Base-by-base conservation (phyloP, 2,888 invertebrate species). In the Caenorhabditis macrosperma region DNA sequence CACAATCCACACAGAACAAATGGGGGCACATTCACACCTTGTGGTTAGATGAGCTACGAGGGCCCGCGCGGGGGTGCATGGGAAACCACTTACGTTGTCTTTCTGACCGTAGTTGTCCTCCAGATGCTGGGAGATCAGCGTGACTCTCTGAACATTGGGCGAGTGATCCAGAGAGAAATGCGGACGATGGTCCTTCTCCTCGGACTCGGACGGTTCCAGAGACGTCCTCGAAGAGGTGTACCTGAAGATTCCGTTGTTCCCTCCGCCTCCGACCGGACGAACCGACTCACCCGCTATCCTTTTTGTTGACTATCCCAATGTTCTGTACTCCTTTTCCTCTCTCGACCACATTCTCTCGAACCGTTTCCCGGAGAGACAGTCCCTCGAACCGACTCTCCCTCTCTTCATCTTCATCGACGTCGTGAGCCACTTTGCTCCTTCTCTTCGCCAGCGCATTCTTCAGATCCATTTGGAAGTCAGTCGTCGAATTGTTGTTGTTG, bases 181-280 rank as follows among this genome's bases (percentile, higher is more conserved):
- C 12, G 81, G 80, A n/a, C 75, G 75, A 33, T 74, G 78, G 44
- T 77, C 67, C 44, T 78, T 81, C 5, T 81, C 82, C 48, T 90
- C 90, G 10, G 87, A 88, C 64, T 90, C 90, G 30, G 87, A 88
- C 9, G 90, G 90, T 77, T 90, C 90, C 61, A 90, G 76, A 6
- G 89, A 89, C 9, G 90, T 90, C 24, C 90, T 67, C 10, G 90
- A 90, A 12, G 91, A 91, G 1, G 90, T 90, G 82, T 91, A 90
- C 22, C 90, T 90, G 50, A 20, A 82, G 74, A 22, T 4, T 12
- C 4, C 4, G 4, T 9, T 17, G 44, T 17, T 44, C 17, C 17
- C n/a, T 2, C 17, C 10, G 44, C 20, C 44, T 44, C 17, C 3
- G 20, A 44, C 17, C 17, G 5, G 44, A 44, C 44, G 44, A 44